A percentile compares a stretch with the other conserved stretches of the same genome.
Evolutionary conservation across 1,140 invertebrate genomes (phyloP).

Genomic region (Doryteuthis pealeii): DNA sequence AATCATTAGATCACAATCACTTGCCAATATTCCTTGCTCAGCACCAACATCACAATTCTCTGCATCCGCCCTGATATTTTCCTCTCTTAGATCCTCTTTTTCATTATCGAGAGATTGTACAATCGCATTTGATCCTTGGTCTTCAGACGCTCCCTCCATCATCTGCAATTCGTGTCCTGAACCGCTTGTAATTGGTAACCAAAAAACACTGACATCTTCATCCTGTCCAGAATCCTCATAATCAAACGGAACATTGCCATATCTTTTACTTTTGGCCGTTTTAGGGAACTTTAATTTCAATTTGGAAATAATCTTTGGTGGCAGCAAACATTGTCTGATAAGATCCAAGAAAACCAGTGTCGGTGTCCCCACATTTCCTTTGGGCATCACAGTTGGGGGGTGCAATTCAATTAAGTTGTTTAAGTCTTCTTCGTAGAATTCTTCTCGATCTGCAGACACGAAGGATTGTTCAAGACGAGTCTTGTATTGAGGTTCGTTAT

Average conservation of each 20-base stretch:
- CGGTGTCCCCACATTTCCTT: conserved; percentile 68
- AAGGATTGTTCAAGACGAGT: conserved; percentile 43
- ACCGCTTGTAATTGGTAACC: too few species aligned
- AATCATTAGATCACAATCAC: too few species aligned
- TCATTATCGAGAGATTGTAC: neutral
- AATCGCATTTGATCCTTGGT: neutral
- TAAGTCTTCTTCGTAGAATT: conserved; percentile 51
- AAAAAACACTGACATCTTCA: too few species aligned
- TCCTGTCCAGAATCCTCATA: conserved; percentile 46
- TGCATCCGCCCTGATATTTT: too few species aligned
- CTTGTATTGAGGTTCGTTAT: conserved; percentile 24
- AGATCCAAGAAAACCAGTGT: conserved; percentile 63
- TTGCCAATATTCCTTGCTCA: too few species aligned
- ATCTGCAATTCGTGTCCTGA: too few species aligned
- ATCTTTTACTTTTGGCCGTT: conserved; percentile 57
- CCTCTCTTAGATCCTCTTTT: neutral
- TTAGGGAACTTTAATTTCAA: conserved; percentile 59
- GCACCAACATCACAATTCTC: too few species aligned
- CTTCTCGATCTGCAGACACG: conserved; percentile 40
- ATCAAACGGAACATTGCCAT: conserved; percentile 63
- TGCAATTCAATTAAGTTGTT: conserved; percentile 60
- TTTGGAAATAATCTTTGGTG: conserved; percentile 64
- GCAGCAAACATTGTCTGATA: conserved; percentile 64
- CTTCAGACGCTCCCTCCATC: too few species aligned
- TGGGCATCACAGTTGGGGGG: conserved; percentile 62